Percentiles rank a stretch among this genome's conserved stretches.
Evolutionary conservation across 2,888 invertebrate species (phyloP).

Genomic region (Lymantria monacha): DNA sequence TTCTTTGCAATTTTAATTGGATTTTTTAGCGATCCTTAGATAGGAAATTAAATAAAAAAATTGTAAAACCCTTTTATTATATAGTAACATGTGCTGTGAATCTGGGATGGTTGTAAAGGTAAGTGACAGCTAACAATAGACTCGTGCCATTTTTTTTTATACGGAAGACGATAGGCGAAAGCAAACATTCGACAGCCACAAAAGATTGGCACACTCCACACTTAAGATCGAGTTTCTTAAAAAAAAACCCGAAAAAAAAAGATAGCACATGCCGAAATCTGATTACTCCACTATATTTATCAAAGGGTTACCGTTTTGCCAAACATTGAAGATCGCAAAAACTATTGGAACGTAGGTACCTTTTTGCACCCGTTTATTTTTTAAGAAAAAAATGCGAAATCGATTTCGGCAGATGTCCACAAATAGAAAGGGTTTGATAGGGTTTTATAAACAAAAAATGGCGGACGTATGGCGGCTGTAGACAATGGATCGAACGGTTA

Average conservation of each 20-base stretch:
- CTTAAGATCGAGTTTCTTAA: constrained; percentile 75
- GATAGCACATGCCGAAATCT: constrained; percentile 81
- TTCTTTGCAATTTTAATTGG: constrained; percentile 31
- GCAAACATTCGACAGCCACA: constrained; percentile 72
- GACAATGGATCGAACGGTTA: constrained; percentile 71
- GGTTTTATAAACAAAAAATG: constrained; percentile 60
- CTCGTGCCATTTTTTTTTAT: constrained; percentile 74
- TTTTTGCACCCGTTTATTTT: constrained; percentile 73
- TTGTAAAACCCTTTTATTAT: constrained; percentile 33
- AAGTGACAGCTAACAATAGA: constrained; percentile 47
- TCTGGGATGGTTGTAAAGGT: constrained; percentile 34
- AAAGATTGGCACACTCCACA: constrained; percentile 73
- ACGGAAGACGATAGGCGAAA: constrained; percentile 71
- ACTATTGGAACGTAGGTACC: constrained; percentile 50
- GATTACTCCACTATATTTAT: constrained; percentile 74
- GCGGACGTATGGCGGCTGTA: constrained; percentile 58
- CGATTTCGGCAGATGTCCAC: constrained; percentile 80
- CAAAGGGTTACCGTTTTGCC: constrained; percentile 75
- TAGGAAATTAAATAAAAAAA: constrained; percentile 16
- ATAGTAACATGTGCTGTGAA: constrained; percentile 42
- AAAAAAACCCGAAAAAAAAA: constrained; percentile 55
- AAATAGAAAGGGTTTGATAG: constrained; percentile 77
- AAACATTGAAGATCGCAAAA: constrained; percentile 65
- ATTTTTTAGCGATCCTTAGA: constrained; percentile 17
- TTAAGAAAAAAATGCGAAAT: constrained; percentile 74